Evolutionary conservation across 2,888 invertebrate species (phyloP).

Genomic region (Platycheirus albimanus): DNA sequence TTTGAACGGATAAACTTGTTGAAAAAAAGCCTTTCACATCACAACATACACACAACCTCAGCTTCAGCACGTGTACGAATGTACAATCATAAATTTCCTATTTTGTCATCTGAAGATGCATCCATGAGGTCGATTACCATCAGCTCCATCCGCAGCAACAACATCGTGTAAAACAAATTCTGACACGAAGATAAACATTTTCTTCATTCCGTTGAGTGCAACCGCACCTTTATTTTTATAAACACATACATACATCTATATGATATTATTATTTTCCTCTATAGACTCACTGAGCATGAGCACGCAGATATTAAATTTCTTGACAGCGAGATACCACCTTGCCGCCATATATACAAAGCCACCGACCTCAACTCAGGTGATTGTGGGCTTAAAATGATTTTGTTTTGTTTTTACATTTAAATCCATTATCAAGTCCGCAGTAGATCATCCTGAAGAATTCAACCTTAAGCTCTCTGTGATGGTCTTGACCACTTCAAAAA

Average conservation of each 20-base stretch:
- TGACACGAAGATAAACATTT: conserved; percentile 51
- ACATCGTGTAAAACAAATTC: conserved; percentile 58
- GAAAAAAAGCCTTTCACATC: conserved; percentile 14
- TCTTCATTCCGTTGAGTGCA: conserved; percentile 16
- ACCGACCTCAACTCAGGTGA: conserved; percentile 24
- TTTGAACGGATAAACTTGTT: not conserved
- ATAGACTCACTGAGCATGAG: conserved; percentile 41
- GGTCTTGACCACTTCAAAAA: conserved; percentile 42
- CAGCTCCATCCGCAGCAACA: conserved; percentile 36
- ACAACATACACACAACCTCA: conserved; percentile 24
- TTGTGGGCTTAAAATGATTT: conserved; percentile 20
- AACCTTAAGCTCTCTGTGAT: conserved; percentile 48
- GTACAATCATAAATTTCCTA: conserved; percentile 41
- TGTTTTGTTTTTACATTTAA: conserved; percentile 44
- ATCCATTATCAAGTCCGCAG: conserved; percentile 61
- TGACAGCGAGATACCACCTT: conserved; percentile 21
- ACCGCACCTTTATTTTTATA: conserved; percentile 61
- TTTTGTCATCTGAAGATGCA: conserved; percentile 49
- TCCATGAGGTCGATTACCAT: conserved; percentile 44
- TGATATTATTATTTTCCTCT: conserved; percentile 4
- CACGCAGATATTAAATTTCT: conserved; percentile 55
- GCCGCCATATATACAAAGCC: not conserved
- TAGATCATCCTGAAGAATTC: conserved; percentile 51
- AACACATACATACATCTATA: too few species aligned
- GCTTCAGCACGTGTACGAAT: conserved; percentile 40